Evolutionary conservation across 2,888 invertebrate genomes (phyloP).

Genomic region (Drosophila kuntzei): DNA sequence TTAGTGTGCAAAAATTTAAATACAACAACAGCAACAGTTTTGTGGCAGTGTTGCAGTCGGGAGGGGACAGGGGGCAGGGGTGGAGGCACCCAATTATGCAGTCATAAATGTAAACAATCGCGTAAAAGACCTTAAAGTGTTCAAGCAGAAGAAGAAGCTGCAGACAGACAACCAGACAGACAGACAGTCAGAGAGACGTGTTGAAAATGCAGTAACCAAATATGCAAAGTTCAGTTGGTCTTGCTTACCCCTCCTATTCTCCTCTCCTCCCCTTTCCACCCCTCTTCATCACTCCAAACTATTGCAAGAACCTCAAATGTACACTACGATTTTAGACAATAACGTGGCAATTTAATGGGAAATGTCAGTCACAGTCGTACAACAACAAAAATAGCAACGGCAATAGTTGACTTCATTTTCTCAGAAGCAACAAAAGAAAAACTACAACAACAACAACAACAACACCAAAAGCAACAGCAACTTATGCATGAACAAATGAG

Average conservation of each 20-base stretch:
- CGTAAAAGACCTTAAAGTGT: slow-evolving; percentile 73
- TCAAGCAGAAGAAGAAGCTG: slow-evolving; percentile 26
- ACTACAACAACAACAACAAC: slow-evolving; percentile 52
- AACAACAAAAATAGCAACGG: slow-evolving; percentile 31
- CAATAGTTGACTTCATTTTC: slow-evolving; percentile 80
- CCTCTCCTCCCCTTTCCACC: not conserved
- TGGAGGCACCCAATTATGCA: slow-evolving; percentile 79
- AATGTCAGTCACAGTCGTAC: slow-evolving; percentile 75
- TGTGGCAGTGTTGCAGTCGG: not conserved
- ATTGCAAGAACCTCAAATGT: slow-evolving; percentile 54
- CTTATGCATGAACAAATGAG: slow-evolving; percentile 70
- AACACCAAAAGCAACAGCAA: slow-evolving; percentile 30
- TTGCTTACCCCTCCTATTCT: not conserved
- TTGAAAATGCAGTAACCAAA: slow-evolving; percentile 69
- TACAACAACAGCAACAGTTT: slow-evolving; percentile 38
- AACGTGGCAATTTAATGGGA: slow-evolving; percentile 82
- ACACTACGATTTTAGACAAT: slow-evolving; percentile 62
- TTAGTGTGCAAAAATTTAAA: slow-evolving; percentile 71
- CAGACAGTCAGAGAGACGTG: slow-evolving; percentile 43
- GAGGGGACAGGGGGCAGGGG: not conserved
- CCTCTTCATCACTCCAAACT: not conserved
- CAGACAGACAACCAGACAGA: slow-evolving; percentile 12
- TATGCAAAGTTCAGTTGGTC: slow-evolving; percentile 61
- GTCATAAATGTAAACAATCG: slow-evolving; percentile 82
- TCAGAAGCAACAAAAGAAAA: slow-evolving; percentile 71